Base-by-base conservation (phyloP, 2,888 invertebrate species). In the Chloroclysta siterata region DNA sequence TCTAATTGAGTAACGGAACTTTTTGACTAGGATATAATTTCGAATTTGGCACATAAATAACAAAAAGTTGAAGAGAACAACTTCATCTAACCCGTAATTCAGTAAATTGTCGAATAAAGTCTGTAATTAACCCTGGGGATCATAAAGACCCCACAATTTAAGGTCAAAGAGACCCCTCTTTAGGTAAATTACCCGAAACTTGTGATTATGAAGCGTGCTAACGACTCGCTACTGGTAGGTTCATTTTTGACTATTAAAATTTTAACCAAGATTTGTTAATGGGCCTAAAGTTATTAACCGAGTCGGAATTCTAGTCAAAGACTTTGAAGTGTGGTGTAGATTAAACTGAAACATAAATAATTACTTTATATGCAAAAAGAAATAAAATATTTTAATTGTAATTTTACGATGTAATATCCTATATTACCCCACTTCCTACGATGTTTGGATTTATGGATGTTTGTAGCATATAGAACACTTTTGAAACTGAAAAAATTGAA, bases 101-200 rank as follows among this genome's bases (percentile, higher is more conserved):
- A 53, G 48, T 3, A 58, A 71, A 69, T 65, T 67, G 61, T 64
- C 56, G 65, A 62, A 65, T 62, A 57, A 59, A 66, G 65, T 65
- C 68, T 59, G 65, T 69, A 71, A 69, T 68, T 67, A 68, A 64
- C 63, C 53, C 60, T 53, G 11, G 44, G 66, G 57, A 57, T 63
- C 54, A 64, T 72, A 68, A 71, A 65, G 57, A 62, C 53, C 56
- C 42, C 64, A 48, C 60, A 66, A 61, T 66, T 68, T 63, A 53
- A 60, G 66, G 64, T 64, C 68, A 64, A 63, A 66, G 64, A 50
- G 62, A 56, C 60, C 62, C 64, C 58, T 65, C 60, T 68, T 66
- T 63, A 60, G 42, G 60, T 13, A 64, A 70, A 68, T 63, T 65
- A 51, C 61, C 51, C 57, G 56, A 66, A 66, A 66, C 68, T 60